Percentiles rank a stretch among this genome's conserved stretches.
Conservation (phyloP, 92 coral and sea anemone genomes). For the Pocillopora grandis region DNA sequence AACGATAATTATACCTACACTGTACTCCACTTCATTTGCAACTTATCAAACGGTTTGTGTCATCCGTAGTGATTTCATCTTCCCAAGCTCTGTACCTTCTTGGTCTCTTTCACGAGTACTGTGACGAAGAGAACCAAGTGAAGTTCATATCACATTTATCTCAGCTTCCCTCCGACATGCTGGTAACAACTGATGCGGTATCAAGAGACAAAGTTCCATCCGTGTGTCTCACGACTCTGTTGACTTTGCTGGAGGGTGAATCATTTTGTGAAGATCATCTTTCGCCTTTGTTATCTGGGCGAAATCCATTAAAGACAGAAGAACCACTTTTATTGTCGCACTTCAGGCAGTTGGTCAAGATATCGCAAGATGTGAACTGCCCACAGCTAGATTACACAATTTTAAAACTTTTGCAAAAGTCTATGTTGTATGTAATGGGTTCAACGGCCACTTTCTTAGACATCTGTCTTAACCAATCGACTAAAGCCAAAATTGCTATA, state of each 20-base stretch:
- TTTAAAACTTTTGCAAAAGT: conserved; percentile 42
- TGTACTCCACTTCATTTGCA: too few relatives aligned
- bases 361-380: conserved; percentile 41
- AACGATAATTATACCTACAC: too few relatives aligned
- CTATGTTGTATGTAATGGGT: conserved; percentile 42
- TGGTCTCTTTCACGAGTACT: conserved; percentile 50
- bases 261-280: background rate
- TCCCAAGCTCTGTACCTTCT: conserved; percentile 54
- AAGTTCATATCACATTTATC: conserved; percentile 50
- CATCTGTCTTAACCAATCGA: conserved; percentile 62
- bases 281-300: background rate
- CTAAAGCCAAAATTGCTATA: conserved; percentile 61
- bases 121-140: conserved; percentile 38
- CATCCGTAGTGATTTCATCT: conserved; percentile 8
- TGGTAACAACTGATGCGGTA: conserved; percentile 27
- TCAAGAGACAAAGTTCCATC: conserved; percentile 45
- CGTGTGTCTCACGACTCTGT: conserved; percentile 51
- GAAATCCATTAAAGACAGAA: background rate
- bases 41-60: background rate
- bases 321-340: conserved; percentile 20
- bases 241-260: conserved; percentile 26
- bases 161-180: conserved; percentile 49
- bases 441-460: conserved; percentile 53
- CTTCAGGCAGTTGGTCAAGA: conserved; percentile 39
- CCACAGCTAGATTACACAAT: conserved; percentile 61